A percentile compares a stretch with the other conserved stretches of the same genome.
These are phyloP conservation scores for Bibio marci DNA, from an alignment of 2,888 invertebrate species.

Conservation along the genomic window DNA sequence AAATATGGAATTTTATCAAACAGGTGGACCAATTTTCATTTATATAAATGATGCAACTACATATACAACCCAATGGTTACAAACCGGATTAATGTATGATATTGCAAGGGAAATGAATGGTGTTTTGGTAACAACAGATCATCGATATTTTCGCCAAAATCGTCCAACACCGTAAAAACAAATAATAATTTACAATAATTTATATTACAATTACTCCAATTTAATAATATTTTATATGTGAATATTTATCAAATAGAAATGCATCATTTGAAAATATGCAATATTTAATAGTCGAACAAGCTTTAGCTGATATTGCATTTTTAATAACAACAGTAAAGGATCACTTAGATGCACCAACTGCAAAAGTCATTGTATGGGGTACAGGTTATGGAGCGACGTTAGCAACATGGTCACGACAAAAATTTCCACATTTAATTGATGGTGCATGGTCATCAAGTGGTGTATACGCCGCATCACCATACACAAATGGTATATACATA, in stretches of 20 bases:
- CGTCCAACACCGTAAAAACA: neutral
- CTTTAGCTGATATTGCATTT: conserved; percentile 5
- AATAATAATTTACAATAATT: no score
- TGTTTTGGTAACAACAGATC: conserved; percentile 3
- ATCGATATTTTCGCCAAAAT: conserved; percentile 5
- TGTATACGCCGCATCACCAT: conserved; percentile 29
- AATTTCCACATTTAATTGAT: conserved; percentile 7
- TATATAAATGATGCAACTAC: conserved; percentile 3
- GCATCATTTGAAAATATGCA: conserved; percentile 4
- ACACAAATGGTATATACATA: no score
- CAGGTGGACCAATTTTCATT: conserved; percentile 13
- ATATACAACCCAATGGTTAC: conserved; percentile 1
- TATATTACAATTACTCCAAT: no score
- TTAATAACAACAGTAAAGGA: conserved; percentile 3
- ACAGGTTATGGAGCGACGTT: conserved; percentile 5
- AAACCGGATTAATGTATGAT: conserved; percentile 6
- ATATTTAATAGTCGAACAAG: conserved; percentile 7
- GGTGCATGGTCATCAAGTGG: conserved; percentile 8
- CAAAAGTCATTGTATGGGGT: conserved; percentile 7
- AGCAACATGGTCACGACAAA: conserved; percentile 6
- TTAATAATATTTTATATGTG: no score
- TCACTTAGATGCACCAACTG: neutral
- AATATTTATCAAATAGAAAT: neutral
- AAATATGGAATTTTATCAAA: conserved; percentile 12
- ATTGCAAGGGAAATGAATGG: conserved; percentile 4